Evolutionary conservation across 2,888 invertebrate species (phyloP).

Genomic region (Agrotis ipsilon): DNA sequence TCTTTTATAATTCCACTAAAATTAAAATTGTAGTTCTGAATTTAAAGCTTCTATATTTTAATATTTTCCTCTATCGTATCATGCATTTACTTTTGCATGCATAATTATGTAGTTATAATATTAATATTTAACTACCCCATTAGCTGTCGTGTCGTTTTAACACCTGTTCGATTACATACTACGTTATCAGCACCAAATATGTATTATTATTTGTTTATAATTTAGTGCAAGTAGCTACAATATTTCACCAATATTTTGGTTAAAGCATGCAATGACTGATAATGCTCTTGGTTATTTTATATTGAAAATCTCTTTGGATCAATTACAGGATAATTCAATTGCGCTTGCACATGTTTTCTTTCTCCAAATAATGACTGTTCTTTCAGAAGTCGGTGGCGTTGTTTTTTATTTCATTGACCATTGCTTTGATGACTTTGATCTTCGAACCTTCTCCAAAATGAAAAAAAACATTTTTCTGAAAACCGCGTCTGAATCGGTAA

Average conservation of each 20-base stretch:
- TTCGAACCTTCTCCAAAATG: too few relatives aligned
- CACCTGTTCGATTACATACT: conserved; percentile 17
- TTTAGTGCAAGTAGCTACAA: background rate
- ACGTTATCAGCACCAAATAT: background rate
- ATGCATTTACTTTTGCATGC: background rate
- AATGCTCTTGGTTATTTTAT: background rate
- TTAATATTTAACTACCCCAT: background rate
- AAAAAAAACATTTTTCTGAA: too few relatives aligned
- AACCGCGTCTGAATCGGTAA: too few relatives aligned
- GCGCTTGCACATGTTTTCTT: too few relatives aligned
- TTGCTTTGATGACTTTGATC: too few relatives aligned
- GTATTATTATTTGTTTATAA: conserved; percentile 6
- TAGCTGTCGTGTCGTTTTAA: background rate
- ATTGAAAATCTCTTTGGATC: background rate
- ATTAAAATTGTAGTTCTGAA: too few relatives aligned
- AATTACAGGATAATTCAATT: too few relatives aligned
- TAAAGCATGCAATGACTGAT: background rate
- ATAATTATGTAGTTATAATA: background rate
- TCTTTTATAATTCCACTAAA: too few relatives aligned
- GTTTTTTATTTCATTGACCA: too few relatives aligned
- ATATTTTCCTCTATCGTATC: too few relatives aligned
- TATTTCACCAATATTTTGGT: background rate
- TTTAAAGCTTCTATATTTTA: background rate
- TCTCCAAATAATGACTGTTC: too few relatives aligned
- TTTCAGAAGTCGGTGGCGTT: too few relatives aligned